Conservation (phyloP, 37 sponge, comb jelly and placozoan genomes). For the Cliona cf. orientalis region DNA sequence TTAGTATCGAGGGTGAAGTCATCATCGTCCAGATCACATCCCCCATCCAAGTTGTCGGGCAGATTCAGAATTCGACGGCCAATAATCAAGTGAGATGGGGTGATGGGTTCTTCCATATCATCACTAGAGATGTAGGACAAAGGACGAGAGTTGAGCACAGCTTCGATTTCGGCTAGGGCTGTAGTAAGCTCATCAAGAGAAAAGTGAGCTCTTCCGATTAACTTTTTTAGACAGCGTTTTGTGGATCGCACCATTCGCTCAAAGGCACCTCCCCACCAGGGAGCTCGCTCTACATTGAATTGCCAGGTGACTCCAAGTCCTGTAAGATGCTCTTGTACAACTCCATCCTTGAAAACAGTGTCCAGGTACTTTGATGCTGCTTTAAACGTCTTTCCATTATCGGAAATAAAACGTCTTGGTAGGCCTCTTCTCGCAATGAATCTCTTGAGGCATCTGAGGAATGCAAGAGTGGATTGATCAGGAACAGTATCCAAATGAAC, state of each 20-base stretch:
- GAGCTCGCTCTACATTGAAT: slow-evolving; percentile 39
- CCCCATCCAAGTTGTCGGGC: slow-evolving; percentile 3
- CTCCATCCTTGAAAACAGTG: slow-evolving; percentile 20
- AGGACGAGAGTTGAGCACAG: slow-evolving; percentile 22
- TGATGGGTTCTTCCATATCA: slow-evolving; percentile 36
- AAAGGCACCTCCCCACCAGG: slow-evolving; percentile 60
- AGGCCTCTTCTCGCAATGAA: slow-evolving; percentile 42
- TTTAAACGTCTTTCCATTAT: too few relatives aligned
- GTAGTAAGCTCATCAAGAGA: slow-evolving; percentile 40
- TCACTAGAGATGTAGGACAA: slow-evolving; percentile 36
- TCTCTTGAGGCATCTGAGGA: slow-evolving; percentile 35
- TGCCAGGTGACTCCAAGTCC: slow-evolving; percentile 30
- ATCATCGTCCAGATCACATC: slow-evolving; percentile 13
- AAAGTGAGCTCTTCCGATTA: slow-evolving; percentile 39
- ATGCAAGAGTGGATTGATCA: slow-evolving; percentile 22
- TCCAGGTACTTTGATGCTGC: slow-evolving; percentile 21
- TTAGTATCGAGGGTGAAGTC: slow-evolving; percentile 15
- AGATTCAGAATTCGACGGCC: slow-evolving; percentile 34
- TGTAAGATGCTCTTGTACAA: slow-evolving; percentile 19
- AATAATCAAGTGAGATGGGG: slow-evolving; percentile 35
- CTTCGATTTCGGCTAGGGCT: slow-evolving; percentile 17
- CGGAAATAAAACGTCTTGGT: slow-evolving; percentile 11
- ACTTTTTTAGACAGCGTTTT: slow-evolving; percentile 46
- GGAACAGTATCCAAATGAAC: slow-evolving; percentile 43
- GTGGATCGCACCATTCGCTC: slow-evolving; percentile 20